Evolutionary conservation across 1,140 invertebrate species (phyloP).

Genomic region (Drosophila triauraria): DNA sequence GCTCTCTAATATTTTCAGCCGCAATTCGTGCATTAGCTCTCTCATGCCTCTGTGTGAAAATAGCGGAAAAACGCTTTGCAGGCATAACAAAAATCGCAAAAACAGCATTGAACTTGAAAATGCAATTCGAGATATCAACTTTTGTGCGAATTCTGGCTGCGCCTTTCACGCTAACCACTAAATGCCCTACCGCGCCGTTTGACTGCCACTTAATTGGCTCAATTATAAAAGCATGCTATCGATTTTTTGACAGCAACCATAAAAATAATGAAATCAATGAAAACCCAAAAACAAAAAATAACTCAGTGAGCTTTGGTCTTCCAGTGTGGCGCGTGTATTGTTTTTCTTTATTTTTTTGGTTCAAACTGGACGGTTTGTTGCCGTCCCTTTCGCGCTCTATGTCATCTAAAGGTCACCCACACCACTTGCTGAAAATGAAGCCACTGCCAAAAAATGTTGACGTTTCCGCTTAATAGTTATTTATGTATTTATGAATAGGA

Average conservation of each 20-base stretch:
- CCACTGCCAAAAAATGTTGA: conserved; percentile 51
- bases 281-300: conserved; percentile 15
- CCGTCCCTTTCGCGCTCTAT: conserved; percentile 49
- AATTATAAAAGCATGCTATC: conserved; percentile 54
- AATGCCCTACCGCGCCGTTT: conserved; percentile 21
- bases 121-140: conserved; percentile 27
- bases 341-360: neutral
- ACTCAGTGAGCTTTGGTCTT: conserved; percentile 61
- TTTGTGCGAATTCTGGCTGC: neutral
- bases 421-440: conserved; percentile 33
- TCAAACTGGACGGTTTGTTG: conserved; percentile 13
- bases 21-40: conserved; percentile 47
- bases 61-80: conserved; percentile 34
- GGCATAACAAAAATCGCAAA: conserved; percentile 21
- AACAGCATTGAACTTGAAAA: conserved; percentile 69
- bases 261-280: conserved; percentile 23
- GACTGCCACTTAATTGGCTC: conserved; percentile 27
- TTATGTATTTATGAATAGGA: conserved; percentile 62
- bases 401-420: conserved; percentile 77
- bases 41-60: conserved; percentile 22
- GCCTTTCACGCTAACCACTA: neutral
- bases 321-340: conserved; percentile 60
- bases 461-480: conserved; percentile 44
- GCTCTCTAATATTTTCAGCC: conserved; percentile 16
- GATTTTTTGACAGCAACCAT: conserved; percentile 65